phyloP scores from a whole-genome alignment of 2,888 invertebrate genomes.

The Ectemnius cavifrons region DNA sequence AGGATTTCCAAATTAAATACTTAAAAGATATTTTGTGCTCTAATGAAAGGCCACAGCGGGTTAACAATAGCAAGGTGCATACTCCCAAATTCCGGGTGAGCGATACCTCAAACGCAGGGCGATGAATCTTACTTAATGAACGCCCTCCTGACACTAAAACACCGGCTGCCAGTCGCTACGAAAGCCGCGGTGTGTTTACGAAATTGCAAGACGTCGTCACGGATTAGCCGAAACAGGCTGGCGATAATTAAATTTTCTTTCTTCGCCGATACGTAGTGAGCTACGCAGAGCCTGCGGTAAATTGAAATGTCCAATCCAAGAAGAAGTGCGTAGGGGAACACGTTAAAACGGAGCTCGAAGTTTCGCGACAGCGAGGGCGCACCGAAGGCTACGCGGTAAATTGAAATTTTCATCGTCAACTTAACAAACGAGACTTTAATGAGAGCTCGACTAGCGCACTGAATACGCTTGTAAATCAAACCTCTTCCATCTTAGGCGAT shows the following conservation, averaged over 20 bases:
- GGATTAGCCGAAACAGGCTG: conserved; percentile 18
- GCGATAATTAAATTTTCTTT: conserved; percentile 48
- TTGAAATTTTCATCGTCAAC: too few species aligned
- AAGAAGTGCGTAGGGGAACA: neutral
- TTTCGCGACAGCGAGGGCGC: too few species aligned
- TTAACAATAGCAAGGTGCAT: too few species aligned
- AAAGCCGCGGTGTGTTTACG: conserved; percentile 22
- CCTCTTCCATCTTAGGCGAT: too few species aligned
- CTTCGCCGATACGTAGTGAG: conserved; percentile 28
- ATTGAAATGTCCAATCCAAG: conserved; percentile 15
- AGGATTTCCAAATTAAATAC: too few species aligned
- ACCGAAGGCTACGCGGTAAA: too few species aligned
- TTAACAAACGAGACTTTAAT: too few species aligned
- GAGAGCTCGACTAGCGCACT: too few species aligned
- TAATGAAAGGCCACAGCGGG: too few species aligned
- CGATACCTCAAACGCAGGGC: conserved; percentile 13
- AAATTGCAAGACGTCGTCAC: conserved; percentile 8
- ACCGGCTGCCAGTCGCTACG: neutral
- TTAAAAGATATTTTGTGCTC: too few species aligned
- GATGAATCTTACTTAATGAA: conserved; percentile 22
- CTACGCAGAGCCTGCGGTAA: conserved; percentile 11
- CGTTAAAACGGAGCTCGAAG: neutral
- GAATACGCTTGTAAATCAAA: too few species aligned
- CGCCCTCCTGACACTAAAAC: neutral
- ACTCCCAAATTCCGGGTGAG: neutral